These are phyloP conservation scores for Apogon talboti DNA, from an alignment of 2,797 vertebrate species.

Conservation along the genomic window DNA sequence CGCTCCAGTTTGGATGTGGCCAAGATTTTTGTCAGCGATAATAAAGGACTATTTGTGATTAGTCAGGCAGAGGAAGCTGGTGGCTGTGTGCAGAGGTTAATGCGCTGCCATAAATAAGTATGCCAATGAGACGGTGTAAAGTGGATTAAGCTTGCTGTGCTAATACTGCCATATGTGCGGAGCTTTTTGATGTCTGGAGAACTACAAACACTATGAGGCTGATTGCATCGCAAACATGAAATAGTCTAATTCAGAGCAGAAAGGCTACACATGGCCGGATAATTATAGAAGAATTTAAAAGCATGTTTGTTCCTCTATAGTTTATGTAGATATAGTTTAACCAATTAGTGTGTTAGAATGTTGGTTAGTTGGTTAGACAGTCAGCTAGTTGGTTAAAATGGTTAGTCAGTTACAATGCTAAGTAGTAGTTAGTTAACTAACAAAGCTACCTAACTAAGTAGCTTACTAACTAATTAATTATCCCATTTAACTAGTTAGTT, in stretches of 20 bases:
- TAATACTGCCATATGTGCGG: slow-evolving; percentile 54
- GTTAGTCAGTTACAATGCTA: too few species aligned
- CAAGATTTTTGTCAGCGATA: slow-evolving; percentile 60
- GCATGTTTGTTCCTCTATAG: too few species aligned
- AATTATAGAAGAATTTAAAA: too few species aligned
- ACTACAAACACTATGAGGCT: slow-evolving; percentile 17
- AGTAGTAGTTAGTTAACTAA: too few species aligned
- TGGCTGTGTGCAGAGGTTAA: slow-evolving; percentile 63
- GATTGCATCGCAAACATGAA: slow-evolving; percentile 18
- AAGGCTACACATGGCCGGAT: not conserved
- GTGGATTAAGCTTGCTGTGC: slow-evolving; percentile 69
- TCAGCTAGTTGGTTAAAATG: too few species aligned
- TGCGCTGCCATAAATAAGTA: slow-evolving; percentile 76
- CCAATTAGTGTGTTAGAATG: too few species aligned
- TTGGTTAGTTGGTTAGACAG: too few species aligned
- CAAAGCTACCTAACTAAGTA: too few species aligned
- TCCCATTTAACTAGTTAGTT: too few species aligned
- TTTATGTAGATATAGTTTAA: too few species aligned
- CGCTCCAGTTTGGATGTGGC: slow-evolving; percentile 39
- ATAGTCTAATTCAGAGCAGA: slow-evolving; percentile 6
- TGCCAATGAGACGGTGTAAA: slow-evolving; percentile 66
- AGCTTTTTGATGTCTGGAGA: slow-evolving; percentile 58
- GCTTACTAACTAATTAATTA: too few species aligned
- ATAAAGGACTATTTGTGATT: slow-evolving; percentile 74
- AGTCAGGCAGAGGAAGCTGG: slow-evolving; percentile 48